Evolutionary conservation across 35 echinoderm and acorn worm genomes (phyloP).

Genomic region (Apostichopus japonicus): DNA sequence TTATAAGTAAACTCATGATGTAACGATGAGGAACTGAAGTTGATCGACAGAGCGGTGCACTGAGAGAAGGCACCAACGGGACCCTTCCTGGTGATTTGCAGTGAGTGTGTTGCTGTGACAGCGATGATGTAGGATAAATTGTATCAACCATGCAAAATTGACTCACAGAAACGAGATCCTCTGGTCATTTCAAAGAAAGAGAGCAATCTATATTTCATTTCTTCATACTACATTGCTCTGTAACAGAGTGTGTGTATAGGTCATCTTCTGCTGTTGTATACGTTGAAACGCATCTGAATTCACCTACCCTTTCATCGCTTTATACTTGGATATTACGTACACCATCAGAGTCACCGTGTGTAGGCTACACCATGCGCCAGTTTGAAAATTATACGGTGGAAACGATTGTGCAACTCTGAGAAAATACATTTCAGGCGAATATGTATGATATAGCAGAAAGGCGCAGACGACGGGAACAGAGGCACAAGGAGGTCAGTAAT

Average conservation of each 20-base stretch:
- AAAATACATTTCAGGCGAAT: not conserved
- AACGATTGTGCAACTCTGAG: not conserved
- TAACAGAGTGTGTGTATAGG: not conserved
- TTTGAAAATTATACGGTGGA: not conserved
- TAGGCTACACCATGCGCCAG: too few relatives aligned
- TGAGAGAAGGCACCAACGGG: not conserved
- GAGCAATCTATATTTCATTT: not conserved
- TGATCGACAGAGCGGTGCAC: not conserved
- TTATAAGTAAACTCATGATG: constrained; percentile 36
- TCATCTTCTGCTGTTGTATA: not conserved
- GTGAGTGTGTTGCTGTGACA: constrained; percentile 26
- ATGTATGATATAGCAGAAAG: constrained; percentile 45
- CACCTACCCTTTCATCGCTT: not conserved
- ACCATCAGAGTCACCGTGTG: not conserved
- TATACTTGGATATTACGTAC: not conserved
- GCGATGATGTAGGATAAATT: not conserved
- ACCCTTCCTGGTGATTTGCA: constrained; percentile 34
- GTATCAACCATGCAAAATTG: not conserved
- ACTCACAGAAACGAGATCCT: not conserved
- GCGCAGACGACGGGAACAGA: constrained; percentile 13
- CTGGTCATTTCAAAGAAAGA: not conserved
- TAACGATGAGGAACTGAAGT: not conserved
- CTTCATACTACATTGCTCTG: not conserved
- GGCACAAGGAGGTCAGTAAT: constrained; percentile 33
- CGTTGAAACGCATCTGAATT: not conserved